Base-by-base conservation (phyloP, 2,888 invertebrate genomes). In the Euplexia lucipara region DNA sequence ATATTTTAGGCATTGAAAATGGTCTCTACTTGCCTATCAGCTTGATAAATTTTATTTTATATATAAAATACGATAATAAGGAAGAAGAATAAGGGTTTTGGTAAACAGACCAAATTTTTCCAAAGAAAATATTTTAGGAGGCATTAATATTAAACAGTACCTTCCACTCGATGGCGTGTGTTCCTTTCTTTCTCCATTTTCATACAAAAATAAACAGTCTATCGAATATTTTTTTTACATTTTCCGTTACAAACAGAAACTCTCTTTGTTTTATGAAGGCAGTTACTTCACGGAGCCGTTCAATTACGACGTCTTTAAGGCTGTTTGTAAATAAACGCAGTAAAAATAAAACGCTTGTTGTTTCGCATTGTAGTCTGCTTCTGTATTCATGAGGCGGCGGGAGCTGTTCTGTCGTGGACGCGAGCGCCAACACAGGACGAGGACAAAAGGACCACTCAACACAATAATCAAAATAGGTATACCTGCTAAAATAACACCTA, bases 291-390 rank as follows among this genome's bases (percentile, higher is more conserved):
- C 39, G 34, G 45, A 49, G 49, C 37, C 37, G 52, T 78, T 56
- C 74, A 67, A 78, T 75, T 78, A 66, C 67, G 45, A 73, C 56
- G 67, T 75, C 59, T 51, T 73, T 68, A 53, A 53, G 52, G 35
- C 37, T 56, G 58, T 73, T 78, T 67, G 62, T 78, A 67, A 62
- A 78, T 63, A 68, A 68, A 73, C 45, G 59, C 42, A 58, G 66
- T 62, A 44, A 45, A 41, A 77, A 72, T 48, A 59, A 71, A 71
- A 72, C 30, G 66, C 32, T 66, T 66, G 60, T 66, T 65, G 49
- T 74, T 77, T 61, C 60, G 37, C 37, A 53, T 48, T 69, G 51
- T 52, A 35, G 57, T 39, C 58, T 56, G 42, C 54, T 77, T 59
- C 44, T 51, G 74, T 78, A 78, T 74, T 77, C 60, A 74, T 65